Evolutionary conservation across 2,888 invertebrate genomes (phyloP).

Genomic region (Scaptomyza polygonia): DNA sequence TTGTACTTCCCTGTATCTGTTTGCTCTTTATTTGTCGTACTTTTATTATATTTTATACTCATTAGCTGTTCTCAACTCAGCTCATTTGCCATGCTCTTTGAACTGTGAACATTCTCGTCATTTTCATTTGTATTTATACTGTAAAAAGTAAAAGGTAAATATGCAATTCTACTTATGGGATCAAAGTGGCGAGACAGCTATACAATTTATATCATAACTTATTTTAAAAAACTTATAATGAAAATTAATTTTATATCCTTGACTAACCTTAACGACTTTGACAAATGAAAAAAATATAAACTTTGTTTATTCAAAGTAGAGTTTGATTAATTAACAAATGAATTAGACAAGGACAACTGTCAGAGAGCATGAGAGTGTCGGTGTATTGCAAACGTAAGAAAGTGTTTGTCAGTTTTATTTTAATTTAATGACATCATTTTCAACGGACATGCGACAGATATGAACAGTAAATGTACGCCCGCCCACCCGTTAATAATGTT

Average conservation of each 20-base stretch:
- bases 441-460: slow-evolving; percentile 50
- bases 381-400: slow-evolving; percentile 6
- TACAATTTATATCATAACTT: too few relatives aligned
- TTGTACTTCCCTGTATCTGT: slow-evolving; percentile 5
- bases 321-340: slow-evolving; percentile 18
- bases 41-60: slow-evolving; percentile 17
- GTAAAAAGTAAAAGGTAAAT: neutral
- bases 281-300: neutral
- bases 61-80: slow-evolving; percentile 32
- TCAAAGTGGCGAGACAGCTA: too few relatives aligned
- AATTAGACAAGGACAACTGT: neutral
- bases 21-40: slow-evolving; percentile 19
- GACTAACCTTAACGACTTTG: neutral
- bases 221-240: too few relatives aligned
- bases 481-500: slow-evolving; percentile 62
- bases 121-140: neutral
- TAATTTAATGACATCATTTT: slow-evolving; percentile 62
- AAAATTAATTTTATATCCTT: too few relatives aligned
- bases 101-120: slow-evolving; percentile 12
- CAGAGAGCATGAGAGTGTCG: slow-evolving; percentile 20
- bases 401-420: slow-evolving; percentile 36
- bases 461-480: slow-evolving; percentile 25
- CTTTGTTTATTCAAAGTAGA: neutral
- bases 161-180: neutral
- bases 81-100: slow-evolving; percentile 48